A percentile compares a stretch with the other conserved stretches of the same genome.
Evolutionary conservation across 2,888 invertebrate genomes (phyloP).

Genomic region (Epinotia bilunana): DNA sequence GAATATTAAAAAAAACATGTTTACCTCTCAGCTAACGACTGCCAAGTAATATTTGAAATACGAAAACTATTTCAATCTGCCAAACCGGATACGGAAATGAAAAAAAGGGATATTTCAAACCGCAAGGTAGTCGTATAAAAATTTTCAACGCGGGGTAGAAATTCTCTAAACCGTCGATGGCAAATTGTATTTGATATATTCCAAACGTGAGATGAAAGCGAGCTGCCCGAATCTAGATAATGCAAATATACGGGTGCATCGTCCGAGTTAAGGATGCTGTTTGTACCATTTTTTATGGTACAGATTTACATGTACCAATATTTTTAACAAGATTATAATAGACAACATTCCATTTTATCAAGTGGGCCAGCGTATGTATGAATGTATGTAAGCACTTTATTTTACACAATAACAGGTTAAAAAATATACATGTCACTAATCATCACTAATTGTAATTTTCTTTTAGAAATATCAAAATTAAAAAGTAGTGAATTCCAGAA

Average conservation of each 20-base stretch:
- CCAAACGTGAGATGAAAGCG: conserved; percentile 74
- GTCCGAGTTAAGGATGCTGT: conserved; percentile 50
- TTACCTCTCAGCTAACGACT: not conserved
- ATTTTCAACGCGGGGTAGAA: conserved; percentile 52
- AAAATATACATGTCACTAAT: no score
- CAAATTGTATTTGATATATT: conserved; percentile 79
- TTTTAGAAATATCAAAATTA: no score
- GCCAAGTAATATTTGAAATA: conserved; percentile 10
- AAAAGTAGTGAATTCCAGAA: no score
- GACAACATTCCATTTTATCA: no score
- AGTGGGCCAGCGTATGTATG: no score
- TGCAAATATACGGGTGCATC: conserved; percentile 66
- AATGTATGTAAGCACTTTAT: no score
- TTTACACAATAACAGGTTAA: no score
- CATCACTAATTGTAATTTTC: no score
- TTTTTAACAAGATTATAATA: not conserved
- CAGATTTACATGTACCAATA: not conserved
- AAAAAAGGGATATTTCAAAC: conserved; percentile 27
- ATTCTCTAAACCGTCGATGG: conserved; percentile 69
- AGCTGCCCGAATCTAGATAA: conserved; percentile 74
- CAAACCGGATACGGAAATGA: conserved; percentile 20
- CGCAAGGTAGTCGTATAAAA: conserved; percentile 21
- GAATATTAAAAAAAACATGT: not conserved
- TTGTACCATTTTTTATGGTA: conserved; percentile 32
- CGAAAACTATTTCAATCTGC: conserved; percentile 18